Evolutionary conservation across 2,888 invertebrate species (phyloP).

Genomic region (Enoplolaimus lenunculus): DNA sequence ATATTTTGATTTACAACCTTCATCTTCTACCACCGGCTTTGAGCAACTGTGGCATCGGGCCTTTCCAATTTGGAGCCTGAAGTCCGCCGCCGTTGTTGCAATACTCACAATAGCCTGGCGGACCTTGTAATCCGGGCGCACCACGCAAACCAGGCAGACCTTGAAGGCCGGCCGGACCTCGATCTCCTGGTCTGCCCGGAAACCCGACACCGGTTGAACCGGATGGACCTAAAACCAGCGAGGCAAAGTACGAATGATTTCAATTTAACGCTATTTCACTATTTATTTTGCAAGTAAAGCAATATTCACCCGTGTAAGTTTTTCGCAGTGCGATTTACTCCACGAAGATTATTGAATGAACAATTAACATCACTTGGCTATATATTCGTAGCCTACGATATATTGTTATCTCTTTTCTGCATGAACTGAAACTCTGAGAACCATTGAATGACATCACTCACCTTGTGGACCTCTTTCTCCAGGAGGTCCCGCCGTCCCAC

Average conservation of each 20-base stretch:
- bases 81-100: constrained; percentile 9
- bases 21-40: no score
- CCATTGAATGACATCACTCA: no score
- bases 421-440: no score
- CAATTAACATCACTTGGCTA: no score
- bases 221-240: not conserved
- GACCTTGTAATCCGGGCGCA: constrained; percentile 12
- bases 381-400: no score
- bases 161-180: constrained; percentile 13
- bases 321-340: no score
- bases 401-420: no score
- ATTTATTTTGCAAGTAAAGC: no score
- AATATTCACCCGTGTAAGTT: no score
- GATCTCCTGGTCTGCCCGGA: constrained; percentile 4
- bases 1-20: no score
- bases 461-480: constrained; percentile 8
- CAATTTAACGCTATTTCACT: no score
- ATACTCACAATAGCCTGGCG: constrained; percentile 17
- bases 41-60: no score
- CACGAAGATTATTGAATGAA: not conserved
- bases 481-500: constrained; percentile 2
- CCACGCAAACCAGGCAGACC: constrained; percentile 8
- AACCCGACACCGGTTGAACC: not conserved
- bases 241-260: not conserved
- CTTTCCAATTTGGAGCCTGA: constrained; percentile 7